Percentiles rank a stretch among this genome's conserved stretches.
Conservation (phyloP, 2,113 vertebrate species). For the Oostethus manadensis region DNA sequence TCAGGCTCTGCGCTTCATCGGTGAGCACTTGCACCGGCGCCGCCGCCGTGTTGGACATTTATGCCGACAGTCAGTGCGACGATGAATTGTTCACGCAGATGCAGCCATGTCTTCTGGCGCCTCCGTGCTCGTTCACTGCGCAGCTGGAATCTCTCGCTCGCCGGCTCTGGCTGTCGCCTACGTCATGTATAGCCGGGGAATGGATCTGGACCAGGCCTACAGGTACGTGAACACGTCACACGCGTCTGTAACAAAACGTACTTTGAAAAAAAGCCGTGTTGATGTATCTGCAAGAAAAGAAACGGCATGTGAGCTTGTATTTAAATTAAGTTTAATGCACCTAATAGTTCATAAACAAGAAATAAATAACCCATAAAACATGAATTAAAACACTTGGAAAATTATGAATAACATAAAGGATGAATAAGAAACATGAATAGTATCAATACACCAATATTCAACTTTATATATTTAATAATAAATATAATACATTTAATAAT, state of each 20-base stretch:
- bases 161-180: slow-evolving; percentile 77
- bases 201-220: slow-evolving; percentile 77
- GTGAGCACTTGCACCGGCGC: slow-evolving; percentile 38
- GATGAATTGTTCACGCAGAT: slow-evolving; percentile 47
- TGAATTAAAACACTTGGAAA: no score
- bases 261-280: no score
- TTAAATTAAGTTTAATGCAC: no score
- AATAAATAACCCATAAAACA: no score
- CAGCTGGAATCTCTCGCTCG: slow-evolving; percentile 77
- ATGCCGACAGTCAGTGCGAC: neutral
- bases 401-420: no score
- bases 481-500: no score
- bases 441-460: no score
- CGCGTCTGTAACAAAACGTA: neutral
- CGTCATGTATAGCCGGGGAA: slow-evolving; percentile 71
- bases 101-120: slow-evolving; percentile 65
- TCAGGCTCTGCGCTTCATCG: slow-evolving; percentile 74
- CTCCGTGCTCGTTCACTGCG: slow-evolving; percentile 76
- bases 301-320: no score
- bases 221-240: slow-evolving; percentile 54
- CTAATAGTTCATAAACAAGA: no score
- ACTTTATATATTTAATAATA: no score
- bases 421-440: no score
- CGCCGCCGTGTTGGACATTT: neutral
- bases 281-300: no score